Evolutionary conservation across 2,797 vertebrate species (phyloP).

Genomic region (Sciurus carolinensis): DNA sequence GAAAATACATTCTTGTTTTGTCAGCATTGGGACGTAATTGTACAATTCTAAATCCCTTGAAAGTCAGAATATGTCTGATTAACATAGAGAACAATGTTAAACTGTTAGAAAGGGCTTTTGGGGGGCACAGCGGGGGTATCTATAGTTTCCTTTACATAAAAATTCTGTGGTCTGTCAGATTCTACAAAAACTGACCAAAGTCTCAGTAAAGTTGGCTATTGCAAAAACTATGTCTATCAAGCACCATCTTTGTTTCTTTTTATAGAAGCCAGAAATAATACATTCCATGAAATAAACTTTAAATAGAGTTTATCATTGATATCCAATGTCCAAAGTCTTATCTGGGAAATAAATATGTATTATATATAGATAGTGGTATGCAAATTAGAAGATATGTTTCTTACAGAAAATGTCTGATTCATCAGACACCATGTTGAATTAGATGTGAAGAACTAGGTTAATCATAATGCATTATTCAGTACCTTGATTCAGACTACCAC

Average conservation of each 20-base stretch:
- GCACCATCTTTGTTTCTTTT: neutral
- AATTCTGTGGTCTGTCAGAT: neutral
- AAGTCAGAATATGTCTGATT: constrained; percentile 8
- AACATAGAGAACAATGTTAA: neutral
- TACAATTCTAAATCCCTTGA: neutral
- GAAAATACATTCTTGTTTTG: neutral
- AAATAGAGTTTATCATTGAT: constrained; percentile 14
- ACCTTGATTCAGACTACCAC: constrained; percentile 44
- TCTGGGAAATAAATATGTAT: neutral
- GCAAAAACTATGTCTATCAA: neutral
- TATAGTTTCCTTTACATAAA: neutral
- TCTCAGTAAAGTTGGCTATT: neutral
- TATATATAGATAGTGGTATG: neutral
- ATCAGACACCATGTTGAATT: constrained; percentile 7
- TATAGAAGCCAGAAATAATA: neutral
- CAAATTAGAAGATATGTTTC: constrained; percentile 42
- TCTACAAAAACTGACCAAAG: neutral
- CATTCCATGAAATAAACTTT: constrained; percentile 10
- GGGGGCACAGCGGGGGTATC: neutral
- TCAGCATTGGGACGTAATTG: neutral
- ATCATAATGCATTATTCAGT: constrained; percentile 45
- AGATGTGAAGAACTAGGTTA: neutral
- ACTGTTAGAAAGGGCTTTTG: neutral
- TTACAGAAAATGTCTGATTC: constrained; percentile 12
- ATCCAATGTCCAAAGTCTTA: neutral